Base-by-base conservation (phyloP, 2,888 invertebrate genomes). In the Pandemis corylana region DNA sequence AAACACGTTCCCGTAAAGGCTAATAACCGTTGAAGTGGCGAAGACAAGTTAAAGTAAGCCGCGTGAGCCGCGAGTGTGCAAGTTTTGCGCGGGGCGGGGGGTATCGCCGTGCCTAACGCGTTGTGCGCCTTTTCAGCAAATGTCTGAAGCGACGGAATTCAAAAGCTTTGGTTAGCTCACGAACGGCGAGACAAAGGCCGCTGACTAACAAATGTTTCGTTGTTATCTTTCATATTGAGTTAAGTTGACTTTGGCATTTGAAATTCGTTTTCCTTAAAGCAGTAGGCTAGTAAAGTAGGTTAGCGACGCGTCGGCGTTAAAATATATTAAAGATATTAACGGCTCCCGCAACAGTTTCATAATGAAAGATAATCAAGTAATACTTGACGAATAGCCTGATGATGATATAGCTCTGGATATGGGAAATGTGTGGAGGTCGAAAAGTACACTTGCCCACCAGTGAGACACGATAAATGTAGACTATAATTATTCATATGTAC, bases 111-210 rank as follows among this genome's bases (percentile, higher is more conserved):
- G 51, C n/a, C 65, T 76, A 78, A 79, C 78, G 73, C 77, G 78
- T 78, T 78, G 78, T 82, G 81, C 81, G 87, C 83, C 88, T 87
- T 90, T 89, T 90, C 83, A 85, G 77, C 76, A 81, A 81, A 80
- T 79, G 81, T 78, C 83, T 84, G 79, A 85, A 86, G 80, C 80
- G 81, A 80, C 79, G 79, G 81, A 82, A 85, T 86, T 88, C 84
- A 84, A 88, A 88, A 84, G 85, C 84, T 82, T 81, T 82, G 87
- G 84, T 84, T 82, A 84, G 82, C 84, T 87, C 82, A 62, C 82
- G 83, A 46, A n/a, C 78, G 79, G 79, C 78, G 80, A 76, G 81
- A 78, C 79, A 77, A 76, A 80, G 78, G 77, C 67, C 68, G 78
- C 75, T 76, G 76, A 77, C 79, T 86, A 82, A 87, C 85, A 87